phyloP scores from a whole-genome alignment of 2,888 invertebrate species.

The Psylliodes chrysocephalus region DNA sequence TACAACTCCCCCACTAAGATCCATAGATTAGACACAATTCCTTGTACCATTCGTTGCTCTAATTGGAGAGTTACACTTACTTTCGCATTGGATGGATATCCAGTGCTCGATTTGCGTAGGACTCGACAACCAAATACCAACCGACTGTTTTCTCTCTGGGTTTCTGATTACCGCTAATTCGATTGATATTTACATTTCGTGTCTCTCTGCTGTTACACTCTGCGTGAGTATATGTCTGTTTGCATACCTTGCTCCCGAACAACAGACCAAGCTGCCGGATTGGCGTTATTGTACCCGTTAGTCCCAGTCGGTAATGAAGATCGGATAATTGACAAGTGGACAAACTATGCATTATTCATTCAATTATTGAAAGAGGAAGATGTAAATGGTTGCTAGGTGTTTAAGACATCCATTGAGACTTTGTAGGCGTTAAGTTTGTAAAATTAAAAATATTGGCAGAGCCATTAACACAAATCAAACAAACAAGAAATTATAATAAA shows the following conservation, averaged over 20 bases:
- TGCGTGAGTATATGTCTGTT: constrained; percentile 13
- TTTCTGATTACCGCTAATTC: constrained; percentile 29
- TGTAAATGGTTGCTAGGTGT: background rate
- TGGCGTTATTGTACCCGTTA: background rate
- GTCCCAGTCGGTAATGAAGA: constrained; percentile 24
- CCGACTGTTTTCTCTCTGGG: constrained; percentile 19
- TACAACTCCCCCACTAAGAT: background rate
- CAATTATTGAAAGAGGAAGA: constrained; percentile 14
- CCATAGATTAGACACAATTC: background rate
- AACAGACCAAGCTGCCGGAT: background rate
- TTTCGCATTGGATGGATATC: too few species aligned
- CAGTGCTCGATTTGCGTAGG: constrained; percentile 20
- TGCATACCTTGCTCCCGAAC: constrained; percentile 24
- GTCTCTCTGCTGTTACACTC: constrained; percentile 12
- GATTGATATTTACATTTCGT: constrained; percentile 32
- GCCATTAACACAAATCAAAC: too few species aligned
- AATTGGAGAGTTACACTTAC: background rate
- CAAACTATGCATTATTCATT: constrained; percentile 37
- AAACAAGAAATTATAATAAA: too few species aligned
- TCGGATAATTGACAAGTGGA: constrained; percentile 33
- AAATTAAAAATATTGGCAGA: too few species aligned
- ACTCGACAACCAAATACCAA: background rate
- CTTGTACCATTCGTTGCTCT: background rate
- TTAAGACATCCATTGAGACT: background rate
- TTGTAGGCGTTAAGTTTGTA: background rate